These are phyloP conservation scores for Tupiocoris notatus DNA, from an alignment of 2,888 invertebrate genomes.

Conservation along the genomic window DNA sequence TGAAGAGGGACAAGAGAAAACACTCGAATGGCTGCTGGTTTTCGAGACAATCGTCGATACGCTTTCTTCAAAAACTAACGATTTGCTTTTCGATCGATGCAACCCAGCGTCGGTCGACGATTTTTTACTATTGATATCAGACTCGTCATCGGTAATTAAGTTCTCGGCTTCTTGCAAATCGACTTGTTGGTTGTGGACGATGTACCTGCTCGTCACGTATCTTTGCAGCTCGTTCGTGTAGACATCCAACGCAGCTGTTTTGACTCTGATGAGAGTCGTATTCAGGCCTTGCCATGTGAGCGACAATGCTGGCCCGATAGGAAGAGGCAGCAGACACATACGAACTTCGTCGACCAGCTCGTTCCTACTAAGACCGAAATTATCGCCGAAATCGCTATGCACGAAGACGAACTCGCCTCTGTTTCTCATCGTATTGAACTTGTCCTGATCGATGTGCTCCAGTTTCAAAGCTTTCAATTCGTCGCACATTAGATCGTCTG, in stretches of 20 bases:
- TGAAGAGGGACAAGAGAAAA: too few relatives aligned
- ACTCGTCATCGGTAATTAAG: background rate
- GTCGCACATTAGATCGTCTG: background rate
- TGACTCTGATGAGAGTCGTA: slow-evolving; percentile 4
- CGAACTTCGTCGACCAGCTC: slow-evolving; percentile 15
- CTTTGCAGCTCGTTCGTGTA: background rate
- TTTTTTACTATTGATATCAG: background rate
- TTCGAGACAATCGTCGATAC: background rate
- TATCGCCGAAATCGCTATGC: slow-evolving; percentile 13
- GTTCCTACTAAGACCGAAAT: slow-evolving; percentile 5
- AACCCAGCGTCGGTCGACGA: background rate
- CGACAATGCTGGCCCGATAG: slow-evolving; percentile 17
- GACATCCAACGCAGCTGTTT: background rate
- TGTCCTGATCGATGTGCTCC: background rate
- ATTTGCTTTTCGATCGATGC: background rate
- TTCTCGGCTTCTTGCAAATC: background rate
- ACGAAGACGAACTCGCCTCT: slow-evolving; percentile 20
- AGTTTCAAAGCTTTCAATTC: slow-evolving; percentile 13
- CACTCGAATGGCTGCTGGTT: background rate
- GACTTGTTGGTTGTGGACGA: background rate
- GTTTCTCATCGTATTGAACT: slow-evolving; percentile 21
- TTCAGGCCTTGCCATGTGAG: slow-evolving; percentile 31
- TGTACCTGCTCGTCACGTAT: slow-evolving; percentile 1
- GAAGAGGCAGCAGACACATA: slow-evolving; percentile 6
- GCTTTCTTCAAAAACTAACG: background rate